Base-by-base conservation (phyloP, 2,797 vertebrate genomes). In the Megaceryle alcyon region DNA sequence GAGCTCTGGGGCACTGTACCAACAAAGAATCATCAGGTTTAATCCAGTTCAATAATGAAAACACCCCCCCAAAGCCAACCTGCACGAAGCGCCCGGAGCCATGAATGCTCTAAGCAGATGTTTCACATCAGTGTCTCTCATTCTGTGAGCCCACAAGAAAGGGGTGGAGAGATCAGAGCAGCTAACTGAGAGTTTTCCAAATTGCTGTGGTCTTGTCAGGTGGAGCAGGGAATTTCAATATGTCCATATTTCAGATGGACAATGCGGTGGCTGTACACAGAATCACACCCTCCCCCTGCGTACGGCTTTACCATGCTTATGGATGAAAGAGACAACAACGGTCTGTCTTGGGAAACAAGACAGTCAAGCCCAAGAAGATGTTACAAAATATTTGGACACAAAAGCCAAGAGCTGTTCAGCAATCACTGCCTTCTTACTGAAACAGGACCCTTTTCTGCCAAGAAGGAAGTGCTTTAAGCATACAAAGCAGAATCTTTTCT, bases 241-340 rank as follows among this genome's bases (percentile, higher is more conserved):
- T 0, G 0, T 49, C 68, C 4, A 0, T 5, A 19, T 35, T 68
- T 54, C 75, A 76, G 17, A 31, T 0, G 7, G 48, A n/a, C 33
- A 31, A 1, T 0, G 35, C 53, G 46, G 51, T 17, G 68, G 20
- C 90, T 49, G 54, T 2, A 9, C 14, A 5, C 46, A 53, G 9
- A 48, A 22, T 12, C 35, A 1, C 61, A 3, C 39, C 20, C 28
- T 35, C 53, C 71, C 69, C 21, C 4, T 3, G 19, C 20, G 3
- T 5, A 13, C 0, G 0, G 68, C 64, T 46, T 43, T 21, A 43
- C 44, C 1, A 1, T 4, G 9, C 65, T 46, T 43, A 1, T 0
- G 49, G n/a, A n/a, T 22, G 41, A 25, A 46, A 39, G 60, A 57
- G 43, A 63, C 44, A 28, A 63, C 44, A 28, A n/a, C 2, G 0